Base-by-base conservation (phyloP, 2,113 vertebrate genomes). In the Smithornis capensis region DNA sequence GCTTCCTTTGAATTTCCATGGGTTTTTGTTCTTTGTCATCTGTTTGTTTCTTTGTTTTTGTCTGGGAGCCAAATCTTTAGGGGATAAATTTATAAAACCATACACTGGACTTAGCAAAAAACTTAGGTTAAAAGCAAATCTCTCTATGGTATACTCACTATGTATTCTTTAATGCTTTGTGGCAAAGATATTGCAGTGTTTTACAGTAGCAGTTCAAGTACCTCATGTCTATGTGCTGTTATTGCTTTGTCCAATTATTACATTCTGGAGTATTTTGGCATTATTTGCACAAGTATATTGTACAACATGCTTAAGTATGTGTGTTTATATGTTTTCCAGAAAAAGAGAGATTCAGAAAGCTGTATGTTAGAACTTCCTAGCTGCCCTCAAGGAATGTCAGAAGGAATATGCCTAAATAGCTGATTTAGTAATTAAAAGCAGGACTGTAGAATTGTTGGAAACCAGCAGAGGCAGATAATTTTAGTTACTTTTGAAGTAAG, bases 21-120 rank as follows among this genome's bases (percentile, higher is more conserved):
- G 2, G 0, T 74, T 96, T 74, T 85, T 95, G 42, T 91, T 95
- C 86, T 89, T 88, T 95, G 68, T 94, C 83, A 67, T 94, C 89
- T 92, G 59, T 95, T 94, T 96, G 59, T 90, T 93, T 95, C 90
- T 92, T 85, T 92, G 86, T 56, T 95, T 96, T 88, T 94, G 94
- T 93, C 90, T 94, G 71, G 76, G 92, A 74, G 75, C 70, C 64
- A 92, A 45, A 65, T 95, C 76, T 71, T 71, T 69, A 68, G 80
- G 63, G 70, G 38, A 62, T 94, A 64, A 93, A 84, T 91, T 90
- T 73, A 77, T 71, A 83, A 71, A 55, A 74, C 47, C 18, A 14
- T 77, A 28, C 27, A 47, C 53, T 79, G 38, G 93, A 84, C 87
- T 81, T 81, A 57, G 75, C 19, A 90, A 79, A 63, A 55, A 71